Evolutionary conservation across 1,140 invertebrate genomes (phyloP).

Genomic region (Tetramorium alpestre): DNA sequence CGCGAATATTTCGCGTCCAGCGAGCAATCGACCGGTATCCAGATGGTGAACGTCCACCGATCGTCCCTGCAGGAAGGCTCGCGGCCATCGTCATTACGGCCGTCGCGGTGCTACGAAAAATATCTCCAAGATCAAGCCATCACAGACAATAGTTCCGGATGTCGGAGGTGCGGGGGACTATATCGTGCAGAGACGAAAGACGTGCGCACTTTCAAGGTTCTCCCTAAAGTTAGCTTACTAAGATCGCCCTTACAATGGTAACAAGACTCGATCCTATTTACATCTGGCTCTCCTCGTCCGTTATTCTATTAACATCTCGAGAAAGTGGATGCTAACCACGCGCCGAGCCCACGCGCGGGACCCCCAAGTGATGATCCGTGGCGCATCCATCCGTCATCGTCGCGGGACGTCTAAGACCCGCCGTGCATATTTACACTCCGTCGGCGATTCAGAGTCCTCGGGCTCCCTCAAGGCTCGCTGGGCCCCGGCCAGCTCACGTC

Average conservation of each 20-base stretch:
- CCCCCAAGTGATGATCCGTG: background rate
- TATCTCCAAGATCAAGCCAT: conserved; percentile 71
- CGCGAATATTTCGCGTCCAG: background rate
- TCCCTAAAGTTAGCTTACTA: conserved; percentile 69
- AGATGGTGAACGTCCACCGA: conserved; percentile 13
- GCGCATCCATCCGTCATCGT: conserved; percentile 48
- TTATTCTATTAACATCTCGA: conserved; percentile 35
- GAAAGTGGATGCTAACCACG: background rate
- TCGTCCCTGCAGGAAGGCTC: conserved; percentile 49
- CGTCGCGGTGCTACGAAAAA: conserved; percentile 68
- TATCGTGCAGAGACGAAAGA: conserved; percentile 55
- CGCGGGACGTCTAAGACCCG: conserved; percentile 35
- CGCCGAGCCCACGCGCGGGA: background rate
- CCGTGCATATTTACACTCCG: conserved; percentile 67
- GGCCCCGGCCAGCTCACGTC: conserved; percentile 10
- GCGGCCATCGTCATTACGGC: conserved; percentile 46
- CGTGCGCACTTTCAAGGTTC: conserved; percentile 67
- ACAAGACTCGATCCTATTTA: conserved; percentile 81
- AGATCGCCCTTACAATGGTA: conserved; percentile 77
- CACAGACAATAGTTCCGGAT: conserved; percentile 72
- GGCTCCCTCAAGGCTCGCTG: conserved; percentile 36
- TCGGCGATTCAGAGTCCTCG: conserved; percentile 46
- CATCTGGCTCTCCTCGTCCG: conserved; percentile 61
- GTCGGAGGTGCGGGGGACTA: conserved; percentile 65
- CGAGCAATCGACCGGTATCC: conserved; percentile 9